These are phyloP conservation scores for Myotis planiceps DNA, from an alignment of 2,797 vertebrate genomes.

Conservation along the genomic window DNA sequence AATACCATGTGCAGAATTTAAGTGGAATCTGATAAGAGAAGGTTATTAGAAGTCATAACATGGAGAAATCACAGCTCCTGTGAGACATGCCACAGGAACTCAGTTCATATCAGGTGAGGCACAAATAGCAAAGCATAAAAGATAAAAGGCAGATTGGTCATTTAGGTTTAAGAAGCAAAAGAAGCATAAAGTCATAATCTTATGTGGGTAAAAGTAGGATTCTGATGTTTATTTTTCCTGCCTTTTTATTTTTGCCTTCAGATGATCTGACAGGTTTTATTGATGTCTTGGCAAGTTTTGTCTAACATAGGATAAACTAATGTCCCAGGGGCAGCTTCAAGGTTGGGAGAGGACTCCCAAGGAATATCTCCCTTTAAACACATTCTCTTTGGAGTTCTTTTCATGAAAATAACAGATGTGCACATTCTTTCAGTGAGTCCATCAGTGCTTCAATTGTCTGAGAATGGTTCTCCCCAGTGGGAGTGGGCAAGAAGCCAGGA, in stretches of 20 bases:
- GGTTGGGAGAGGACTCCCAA: not conserved
- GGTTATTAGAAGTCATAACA: not conserved
- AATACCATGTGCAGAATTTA: not conserved
- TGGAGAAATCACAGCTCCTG: not conserved
- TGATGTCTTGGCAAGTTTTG: constrained; percentile 52
- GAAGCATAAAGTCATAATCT: not conserved
- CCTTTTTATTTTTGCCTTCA: constrained; percentile 24
- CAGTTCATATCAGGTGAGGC: not conserved
- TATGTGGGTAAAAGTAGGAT: not conserved
- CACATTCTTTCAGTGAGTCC: not conserved
- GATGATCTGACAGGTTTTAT: constrained; percentile 4
- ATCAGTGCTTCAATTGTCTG: constrained; percentile 11
- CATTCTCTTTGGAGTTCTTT: not conserved
- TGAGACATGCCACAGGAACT: not conserved
- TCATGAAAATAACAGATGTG: constrained; percentile 64
- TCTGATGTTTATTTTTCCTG: constrained; percentile 12
- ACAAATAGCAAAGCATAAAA: not conserved
- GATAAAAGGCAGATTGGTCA: not conserved
- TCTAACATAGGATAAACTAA: constrained; percentile 5
- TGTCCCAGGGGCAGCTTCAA: not conserved
- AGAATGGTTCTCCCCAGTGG: constrained; percentile 3
- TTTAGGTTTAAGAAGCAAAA: constrained; percentile 4
- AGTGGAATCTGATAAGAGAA: not conserved
- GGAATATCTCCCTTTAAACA: constrained; percentile 53
- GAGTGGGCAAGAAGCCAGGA: constrained; percentile 39